phyloP scores from a whole-genome alignment of 2,888 invertebrate genomes.

The Epinotia bilunana region DNA sequence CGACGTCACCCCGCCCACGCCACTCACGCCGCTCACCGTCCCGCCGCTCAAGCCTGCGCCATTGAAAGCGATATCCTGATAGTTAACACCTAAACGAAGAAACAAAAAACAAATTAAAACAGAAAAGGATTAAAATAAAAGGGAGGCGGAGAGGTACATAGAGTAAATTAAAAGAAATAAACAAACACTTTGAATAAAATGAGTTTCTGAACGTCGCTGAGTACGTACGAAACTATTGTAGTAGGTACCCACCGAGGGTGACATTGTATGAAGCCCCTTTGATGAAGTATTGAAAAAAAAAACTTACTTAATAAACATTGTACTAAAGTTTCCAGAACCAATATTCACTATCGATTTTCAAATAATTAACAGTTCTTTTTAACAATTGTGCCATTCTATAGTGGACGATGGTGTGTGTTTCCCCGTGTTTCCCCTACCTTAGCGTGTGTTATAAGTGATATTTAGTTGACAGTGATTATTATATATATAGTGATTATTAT shows the following conservation, averaged over 20 bases:
- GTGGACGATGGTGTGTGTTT: too few relatives aligned
- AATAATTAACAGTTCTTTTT: too few relatives aligned
- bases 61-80: conserved; percentile 83
- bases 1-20: conserved; percentile 79
- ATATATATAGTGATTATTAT: too few relatives aligned
- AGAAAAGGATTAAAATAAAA: conserved; percentile 43
- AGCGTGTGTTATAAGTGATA: too few relatives aligned
- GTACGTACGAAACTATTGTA: too few relatives aligned
- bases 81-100: conserved; percentile 76
- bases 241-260: too few relatives aligned
- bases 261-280: neutral
- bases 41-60: conserved; percentile 79
- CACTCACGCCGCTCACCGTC: conserved; percentile 64
- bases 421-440: too few relatives aligned
- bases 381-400: too few relatives aligned
- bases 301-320: neutral
- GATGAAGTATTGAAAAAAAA: neutral
- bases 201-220: too few relatives aligned
- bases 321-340: too few relatives aligned
- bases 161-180: conserved; percentile 30
- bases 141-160: conserved; percentile 43
- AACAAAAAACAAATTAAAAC: conserved; percentile 49
- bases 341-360: too few relatives aligned
- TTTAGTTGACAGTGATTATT: too few relatives aligned
- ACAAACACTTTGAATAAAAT: conserved; percentile 15